Base-by-base conservation (phyloP, 2,888 invertebrate genomes). In the Cyclophora punctaria region DNA sequence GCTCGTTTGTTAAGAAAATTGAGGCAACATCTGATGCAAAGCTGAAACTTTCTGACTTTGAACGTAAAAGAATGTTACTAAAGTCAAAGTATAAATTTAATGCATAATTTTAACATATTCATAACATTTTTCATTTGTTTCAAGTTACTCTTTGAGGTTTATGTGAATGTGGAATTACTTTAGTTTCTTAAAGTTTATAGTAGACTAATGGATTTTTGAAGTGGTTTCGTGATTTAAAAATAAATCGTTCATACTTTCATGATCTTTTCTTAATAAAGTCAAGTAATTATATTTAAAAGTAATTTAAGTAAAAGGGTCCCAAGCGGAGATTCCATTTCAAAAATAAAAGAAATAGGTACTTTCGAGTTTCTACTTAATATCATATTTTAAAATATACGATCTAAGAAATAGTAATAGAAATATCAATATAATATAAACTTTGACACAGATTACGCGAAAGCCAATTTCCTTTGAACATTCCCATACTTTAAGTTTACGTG, bases 1-100 rank as follows among this genome's bases (percentile, higher is more conserved):
- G 79, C 78, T 79, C 75, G 76, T 75, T 84, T 80, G 70, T 60
- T 75, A 73, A 75, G 79, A 80, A 82, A 78, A 83, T 84, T 82
- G 79, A 73, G 64, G 59, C 62, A 71, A 69, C 74, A 78, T 80
- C 73, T 78, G 67, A 70, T 73, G 65, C 66, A 69, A 71, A 59
- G 59, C 61, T 64, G 52, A 53, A 56, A 58, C 50, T 54, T 60
- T 54, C 48, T 56, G 56, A 50, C 56, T 53, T 52, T 51, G 52
- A 50, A 50, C 56, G 51, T 52, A 49, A 50, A 50, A 48, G 48
- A 51, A 52, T 54, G 48, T 57, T 52, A 57, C 49, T 57, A 53
- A 56, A 55, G 50, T 37, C 37, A 37, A 37, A 37, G 37, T 37
- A 37, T 37, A 2, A 1, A 5, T 48, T 55, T 50, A 51, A 55